Evolutionary conservation across 2,888 invertebrate genomes (phyloP).

Genomic region (Silvanus unidentatus): DNA sequence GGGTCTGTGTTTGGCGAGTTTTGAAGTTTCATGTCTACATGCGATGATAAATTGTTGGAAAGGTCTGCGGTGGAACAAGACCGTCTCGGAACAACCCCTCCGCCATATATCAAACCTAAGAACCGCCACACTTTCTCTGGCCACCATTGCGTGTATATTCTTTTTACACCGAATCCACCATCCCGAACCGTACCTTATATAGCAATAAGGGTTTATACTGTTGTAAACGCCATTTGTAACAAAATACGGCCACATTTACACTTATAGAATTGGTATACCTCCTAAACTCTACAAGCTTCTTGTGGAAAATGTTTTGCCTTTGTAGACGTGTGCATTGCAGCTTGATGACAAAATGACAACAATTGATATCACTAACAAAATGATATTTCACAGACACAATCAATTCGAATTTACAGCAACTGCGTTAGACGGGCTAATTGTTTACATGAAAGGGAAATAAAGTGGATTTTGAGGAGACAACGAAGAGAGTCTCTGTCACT

Average conservation of each 20-base stretch:
- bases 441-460: too few relatives aligned
- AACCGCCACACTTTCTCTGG: background rate
- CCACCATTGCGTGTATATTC: background rate
- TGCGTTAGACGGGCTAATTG: too few relatives aligned
- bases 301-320: too few relatives aligned
- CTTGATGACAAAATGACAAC: too few relatives aligned
- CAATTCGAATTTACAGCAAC: too few relatives aligned
- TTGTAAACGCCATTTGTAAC: constrained; percentile 1
- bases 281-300: too few relatives aligned
- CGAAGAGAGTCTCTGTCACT: too few relatives aligned
- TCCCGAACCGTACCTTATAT: too few relatives aligned
- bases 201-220: background rate
- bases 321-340: too few relatives aligned
- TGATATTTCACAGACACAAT: too few relatives aligned
- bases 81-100: constrained; percentile 22
- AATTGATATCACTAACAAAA: too few relatives aligned
- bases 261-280: background rate
- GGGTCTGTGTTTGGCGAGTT: constrained; percentile 25
- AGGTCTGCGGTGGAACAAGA: constrained; percentile 15
- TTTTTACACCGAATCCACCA: background rate
- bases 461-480: too few relatives aligned
- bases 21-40: constrained; percentile 30
- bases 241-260: background rate
- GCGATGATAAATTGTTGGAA: constrained; percentile 25
- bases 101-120: constrained; percentile 24